Evolutionary conservation across 1,140 invertebrate genomes (phyloP).

Genomic region (Neodiprion lecontei): DNA sequence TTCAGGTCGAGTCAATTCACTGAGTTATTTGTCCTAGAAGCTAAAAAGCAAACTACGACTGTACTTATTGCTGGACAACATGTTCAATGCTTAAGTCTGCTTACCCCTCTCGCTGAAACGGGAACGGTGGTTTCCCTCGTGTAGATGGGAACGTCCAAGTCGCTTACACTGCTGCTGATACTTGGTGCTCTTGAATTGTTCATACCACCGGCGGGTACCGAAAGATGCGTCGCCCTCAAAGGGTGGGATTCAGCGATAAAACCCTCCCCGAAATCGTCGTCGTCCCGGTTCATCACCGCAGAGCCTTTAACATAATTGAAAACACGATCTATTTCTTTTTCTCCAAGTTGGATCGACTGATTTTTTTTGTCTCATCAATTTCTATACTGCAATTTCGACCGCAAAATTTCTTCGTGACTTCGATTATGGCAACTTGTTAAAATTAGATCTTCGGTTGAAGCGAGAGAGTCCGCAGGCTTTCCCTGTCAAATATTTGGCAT

Average conservation of each 20-base stretch:
- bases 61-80: neutral
- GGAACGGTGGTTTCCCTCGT: constrained; percentile 56
- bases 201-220: constrained; percentile 52
- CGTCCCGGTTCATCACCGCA: constrained; percentile 59
- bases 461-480: constrained; percentile 44
- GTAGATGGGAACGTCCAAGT: constrained; percentile 67
- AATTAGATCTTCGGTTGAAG: constrained; percentile 31
- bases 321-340: constrained; percentile 29
- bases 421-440: constrained; percentile 25
- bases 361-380: neutral
- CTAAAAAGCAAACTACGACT: too few species aligned
- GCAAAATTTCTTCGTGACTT: constrained; percentile 40
- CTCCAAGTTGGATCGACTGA: constrained; percentile 10
- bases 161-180: constrained; percentile 66
- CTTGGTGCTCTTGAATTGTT: constrained; percentile 58
- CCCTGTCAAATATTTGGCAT: constrained; percentile 53
- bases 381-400: constrained; percentile 12
- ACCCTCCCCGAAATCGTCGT: constrained; percentile 65
- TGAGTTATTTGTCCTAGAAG: too few species aligned
- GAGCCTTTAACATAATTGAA: constrained; percentile 14
- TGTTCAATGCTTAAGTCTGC: constrained; percentile 18
- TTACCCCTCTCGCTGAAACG: constrained; percentile 49
- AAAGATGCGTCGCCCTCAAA: constrained; percentile 60
- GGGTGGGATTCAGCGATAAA: constrained; percentile 67
- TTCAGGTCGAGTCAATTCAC: too few species aligned